Conservation (phyloP, 2,888 invertebrate genomes). For the Drosophila cyrtoloma region DNA sequence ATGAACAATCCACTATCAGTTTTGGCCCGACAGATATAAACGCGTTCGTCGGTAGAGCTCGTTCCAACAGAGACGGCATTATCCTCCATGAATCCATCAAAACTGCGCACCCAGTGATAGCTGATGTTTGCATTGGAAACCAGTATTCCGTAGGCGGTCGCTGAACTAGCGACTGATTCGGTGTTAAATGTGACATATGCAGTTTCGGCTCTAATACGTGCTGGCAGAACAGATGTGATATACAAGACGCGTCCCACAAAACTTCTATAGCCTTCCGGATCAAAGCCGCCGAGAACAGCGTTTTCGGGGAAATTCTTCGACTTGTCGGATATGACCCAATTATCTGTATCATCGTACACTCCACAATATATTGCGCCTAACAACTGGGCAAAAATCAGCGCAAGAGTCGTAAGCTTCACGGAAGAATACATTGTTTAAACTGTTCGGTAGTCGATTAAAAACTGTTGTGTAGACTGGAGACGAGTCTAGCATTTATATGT, state of each 20-base stretch:
- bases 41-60: constrained; percentile 32
- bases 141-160: constrained; percentile 31
- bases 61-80: constrained; percentile 52
- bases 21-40: constrained; percentile 46
- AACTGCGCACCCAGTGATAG: constrained; percentile 55
- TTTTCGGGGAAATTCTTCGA: constrained; percentile 34
- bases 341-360: constrained; percentile 42
- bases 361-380: constrained; percentile 43
- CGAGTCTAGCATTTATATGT: constrained; percentile 15
- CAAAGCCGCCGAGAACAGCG: constrained; percentile 51
- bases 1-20: constrained; percentile 40
- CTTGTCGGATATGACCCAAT: constrained; percentile 32
- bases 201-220: constrained; percentile 54
- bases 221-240: constrained; percentile 35
- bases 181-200: constrained; percentile 42
- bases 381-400: constrained; percentile 41
- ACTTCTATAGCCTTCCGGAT: constrained; percentile 53
- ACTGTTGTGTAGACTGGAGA: not conserved
- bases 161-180: not conserved
- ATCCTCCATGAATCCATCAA: constrained; percentile 50
- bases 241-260: constrained; percentile 50
- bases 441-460: constrained; percentile 4
- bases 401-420: constrained; percentile 25
- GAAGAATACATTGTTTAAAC: constrained; percentile 36
- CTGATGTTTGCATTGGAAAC: constrained; percentile 33